phyloP scores from a whole-genome alignment of 2,888 invertebrate genomes.

The Dysmachus trigonus region DNA sequence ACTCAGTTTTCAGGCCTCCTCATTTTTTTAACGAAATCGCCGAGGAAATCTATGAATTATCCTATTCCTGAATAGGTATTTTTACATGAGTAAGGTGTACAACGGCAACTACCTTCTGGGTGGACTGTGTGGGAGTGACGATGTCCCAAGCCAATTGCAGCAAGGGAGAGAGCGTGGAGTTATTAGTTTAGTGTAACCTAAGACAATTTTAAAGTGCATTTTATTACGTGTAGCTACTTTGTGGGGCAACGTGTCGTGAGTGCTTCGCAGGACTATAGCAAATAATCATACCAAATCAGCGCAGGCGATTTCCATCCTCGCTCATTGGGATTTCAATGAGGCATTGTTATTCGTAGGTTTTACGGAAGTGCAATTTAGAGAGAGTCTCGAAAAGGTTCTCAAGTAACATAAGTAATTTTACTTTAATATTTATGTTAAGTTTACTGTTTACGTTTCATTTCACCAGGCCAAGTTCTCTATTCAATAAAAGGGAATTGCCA shows the following conservation, averaged over 20 bases:
- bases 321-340: background rate
- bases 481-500: too few relatives aligned
- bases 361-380: background rate
- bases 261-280: background rate
- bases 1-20: slow-evolving; percentile 45
- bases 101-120: background rate
- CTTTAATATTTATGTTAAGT: background rate
- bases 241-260: background rate
- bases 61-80: background rate
- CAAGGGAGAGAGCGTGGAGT: background rate
- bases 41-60: background rate
- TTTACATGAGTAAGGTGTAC: background rate
- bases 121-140: background rate
- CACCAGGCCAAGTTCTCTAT: too few relatives aligned
- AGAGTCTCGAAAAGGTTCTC: background rate
- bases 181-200: background rate
- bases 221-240: slow-evolving; percentile 3
- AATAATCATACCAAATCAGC: background rate
- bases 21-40: background rate
- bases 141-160: background rate
- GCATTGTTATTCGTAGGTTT: background rate
- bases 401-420: background rate
- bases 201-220: slow-evolving; percentile 17
- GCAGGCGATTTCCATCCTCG: background rate
- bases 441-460: background rate